A percentile compares a stretch with the other conserved stretches of the same genome.
Conservation (phyloP, 2,888 invertebrate species). For the Baccha elongata region DNA sequence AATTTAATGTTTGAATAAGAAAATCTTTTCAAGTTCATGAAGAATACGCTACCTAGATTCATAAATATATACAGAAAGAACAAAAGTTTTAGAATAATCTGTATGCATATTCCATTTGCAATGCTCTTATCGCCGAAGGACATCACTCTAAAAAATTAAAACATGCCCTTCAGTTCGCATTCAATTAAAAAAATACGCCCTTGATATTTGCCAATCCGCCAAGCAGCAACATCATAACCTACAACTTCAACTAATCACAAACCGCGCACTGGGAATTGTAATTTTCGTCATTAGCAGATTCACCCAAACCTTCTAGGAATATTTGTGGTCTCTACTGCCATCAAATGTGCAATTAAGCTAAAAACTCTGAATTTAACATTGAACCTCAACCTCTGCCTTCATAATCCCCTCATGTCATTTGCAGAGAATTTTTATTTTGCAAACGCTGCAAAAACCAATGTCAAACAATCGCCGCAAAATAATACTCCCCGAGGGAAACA, state of each 20-base stretch:
- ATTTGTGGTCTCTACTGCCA: neutral
- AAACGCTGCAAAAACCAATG: constrained; percentile 50
- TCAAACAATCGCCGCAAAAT: constrained; percentile 55
- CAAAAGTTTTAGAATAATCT: no score
- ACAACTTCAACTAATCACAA: constrained; percentile 23
- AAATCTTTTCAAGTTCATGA: no score
- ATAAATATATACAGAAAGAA: no score
- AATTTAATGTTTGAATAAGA: no score
- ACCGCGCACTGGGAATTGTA: constrained; percentile 5
- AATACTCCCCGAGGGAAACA: constrained; percentile 53
- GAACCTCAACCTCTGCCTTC: constrained; percentile 21
- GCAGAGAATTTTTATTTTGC: constrained; percentile 21
- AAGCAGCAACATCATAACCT: neutral
- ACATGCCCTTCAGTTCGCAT: no score
- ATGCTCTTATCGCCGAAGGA: no score
- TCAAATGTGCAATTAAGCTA: constrained; percentile 53
- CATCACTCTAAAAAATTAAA: no score
- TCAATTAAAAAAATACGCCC: no score
- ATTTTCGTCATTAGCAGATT: constrained; percentile 36
- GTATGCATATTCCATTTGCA: no score
- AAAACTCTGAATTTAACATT: constrained; percentile 39
- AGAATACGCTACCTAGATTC: no score
- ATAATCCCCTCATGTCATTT: constrained; percentile 31
- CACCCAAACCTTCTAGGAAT: neutral
- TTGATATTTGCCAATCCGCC: no score